phyloP scores from a whole-genome alignment of 2,888 invertebrate genomes.

The Drosophila sordidapex region DNA sequence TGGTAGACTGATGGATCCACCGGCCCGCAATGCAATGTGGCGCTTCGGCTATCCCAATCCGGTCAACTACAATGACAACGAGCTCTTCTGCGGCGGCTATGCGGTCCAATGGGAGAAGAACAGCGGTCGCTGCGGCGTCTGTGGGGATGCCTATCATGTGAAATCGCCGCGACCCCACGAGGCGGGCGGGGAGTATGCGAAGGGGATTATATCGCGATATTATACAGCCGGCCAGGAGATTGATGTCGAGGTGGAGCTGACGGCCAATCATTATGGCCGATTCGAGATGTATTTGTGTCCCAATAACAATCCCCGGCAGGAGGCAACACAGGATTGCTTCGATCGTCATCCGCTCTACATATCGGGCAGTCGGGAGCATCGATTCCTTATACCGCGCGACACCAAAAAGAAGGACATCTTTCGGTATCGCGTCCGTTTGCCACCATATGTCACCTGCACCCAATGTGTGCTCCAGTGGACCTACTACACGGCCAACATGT shows the following conservation, averaged over 20 bases:
- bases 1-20: conserved; percentile 96
- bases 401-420: conserved; percentile 89
- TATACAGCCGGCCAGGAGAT: conserved; percentile 95
- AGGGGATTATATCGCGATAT: conserved; percentile 92
- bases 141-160: conserved; percentile 93
- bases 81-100: conserved; percentile 96
- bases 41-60: conserved; percentile 97
- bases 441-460: conserved; percentile 93
- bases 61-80: conserved; percentile 97
- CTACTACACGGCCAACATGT: conserved; percentile 94
- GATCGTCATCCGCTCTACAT: conserved; percentile 91
- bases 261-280: conserved; percentile 95
- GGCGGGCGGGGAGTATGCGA: conserved; percentile 94
- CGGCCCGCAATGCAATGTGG: conserved; percentile 97
- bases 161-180: conserved; percentile 92
- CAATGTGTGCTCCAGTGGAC: conserved; percentile 98
- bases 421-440: conserved; percentile 91
- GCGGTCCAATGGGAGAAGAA: conserved; percentile 96
- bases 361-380: conserved; percentile 89
- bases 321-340: conserved; percentile 93
- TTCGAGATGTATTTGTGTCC: conserved; percentile 95
- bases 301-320: conserved; percentile 91
- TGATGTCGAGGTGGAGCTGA: conserved; percentile 93
- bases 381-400: conserved; percentile 90
- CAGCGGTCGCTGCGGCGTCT: conserved; percentile 93